A percentile compares a stretch with the other conserved stretches of the same genome.
Conservation (phyloP, 2,113 vertebrate species). For the Rhea americana region DNA sequence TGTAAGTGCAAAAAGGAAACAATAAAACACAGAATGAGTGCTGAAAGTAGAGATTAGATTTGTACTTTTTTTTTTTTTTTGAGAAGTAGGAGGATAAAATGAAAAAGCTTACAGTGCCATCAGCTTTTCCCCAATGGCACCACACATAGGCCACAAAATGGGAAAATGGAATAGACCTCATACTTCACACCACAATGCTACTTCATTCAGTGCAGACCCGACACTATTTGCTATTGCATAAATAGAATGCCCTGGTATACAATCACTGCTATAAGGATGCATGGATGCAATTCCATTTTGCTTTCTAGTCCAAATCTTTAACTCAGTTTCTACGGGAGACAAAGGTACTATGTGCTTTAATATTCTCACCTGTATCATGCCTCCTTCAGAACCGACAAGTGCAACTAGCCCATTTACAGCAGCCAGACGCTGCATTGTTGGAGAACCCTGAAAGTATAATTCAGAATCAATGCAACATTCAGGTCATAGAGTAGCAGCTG, state of each 20-base stretch:
- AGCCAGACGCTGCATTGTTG: constrained; percentile 95
- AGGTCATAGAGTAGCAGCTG: not conserved
- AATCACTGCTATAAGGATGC: not conserved
- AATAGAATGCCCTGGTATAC: not conserved
- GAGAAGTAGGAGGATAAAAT: not conserved
- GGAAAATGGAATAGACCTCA: not conserved
- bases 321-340: not conserved
- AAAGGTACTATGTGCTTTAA: not conserved
- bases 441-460: constrained; percentile 81
- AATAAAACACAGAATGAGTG: not conserved
- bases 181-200: not conserved
- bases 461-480: not conserved
- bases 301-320: not conserved
- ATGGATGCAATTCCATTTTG: not conserved
- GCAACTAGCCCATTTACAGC: constrained; percentile 90
- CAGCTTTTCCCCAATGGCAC: not conserved
- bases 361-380: constrained; percentile 83
- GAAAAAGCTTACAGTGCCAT: not conserved
- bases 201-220: not conserved
- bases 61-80: not conserved
- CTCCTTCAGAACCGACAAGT: constrained; percentile 89
- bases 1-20: not conserved
- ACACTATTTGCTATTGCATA: not conserved
- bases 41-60: not conserved
- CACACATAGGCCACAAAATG: not conserved